Conservation (phyloP, 2,797 vertebrate genomes). For the Danio kyathit region DNA sequence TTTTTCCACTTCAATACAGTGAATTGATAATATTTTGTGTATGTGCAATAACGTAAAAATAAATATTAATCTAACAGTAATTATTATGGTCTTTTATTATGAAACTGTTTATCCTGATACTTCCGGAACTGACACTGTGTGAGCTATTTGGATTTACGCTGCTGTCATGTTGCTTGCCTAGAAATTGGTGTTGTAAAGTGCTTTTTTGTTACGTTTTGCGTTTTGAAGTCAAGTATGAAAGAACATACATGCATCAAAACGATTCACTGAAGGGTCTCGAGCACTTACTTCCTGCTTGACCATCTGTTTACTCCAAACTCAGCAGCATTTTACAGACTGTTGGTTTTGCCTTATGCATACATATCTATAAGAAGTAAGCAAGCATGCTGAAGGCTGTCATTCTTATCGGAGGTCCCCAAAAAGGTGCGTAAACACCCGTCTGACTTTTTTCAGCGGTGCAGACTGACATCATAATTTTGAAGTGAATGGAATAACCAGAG, state of each 20-base stretch:
- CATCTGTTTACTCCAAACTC: not conserved
- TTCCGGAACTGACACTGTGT: not conserved
- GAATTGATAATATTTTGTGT: not conserved
- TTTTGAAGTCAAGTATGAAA: not conserved
- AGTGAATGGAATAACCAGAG: not conserved
- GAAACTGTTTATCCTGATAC: not conserved
- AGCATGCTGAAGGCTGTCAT: constrained; percentile 92
- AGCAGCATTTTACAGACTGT: not conserved
- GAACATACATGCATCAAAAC: not conserved
- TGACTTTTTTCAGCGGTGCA: not conserved
- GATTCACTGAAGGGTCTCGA: not conserved
- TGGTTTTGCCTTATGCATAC: not conserved
- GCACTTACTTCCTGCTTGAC: not conserved
- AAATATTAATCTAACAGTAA: not conserved
- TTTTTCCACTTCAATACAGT: not conserved
- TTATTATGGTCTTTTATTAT: constrained; percentile 9
- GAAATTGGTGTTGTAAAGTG: not conserved
- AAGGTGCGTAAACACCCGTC: constrained; percentile 79
- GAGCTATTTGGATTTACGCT: not conserved
- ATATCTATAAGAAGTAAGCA: not conserved
- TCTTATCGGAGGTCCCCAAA: constrained; percentile 94
- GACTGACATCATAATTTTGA: not conserved
- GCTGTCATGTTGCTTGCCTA: not conserved
- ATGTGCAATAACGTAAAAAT: not conserved
- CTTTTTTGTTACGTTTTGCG: not conserved